Base-by-base conservation (phyloP, 2,888 invertebrate species). In the Meliscaeva auricollis region DNA sequence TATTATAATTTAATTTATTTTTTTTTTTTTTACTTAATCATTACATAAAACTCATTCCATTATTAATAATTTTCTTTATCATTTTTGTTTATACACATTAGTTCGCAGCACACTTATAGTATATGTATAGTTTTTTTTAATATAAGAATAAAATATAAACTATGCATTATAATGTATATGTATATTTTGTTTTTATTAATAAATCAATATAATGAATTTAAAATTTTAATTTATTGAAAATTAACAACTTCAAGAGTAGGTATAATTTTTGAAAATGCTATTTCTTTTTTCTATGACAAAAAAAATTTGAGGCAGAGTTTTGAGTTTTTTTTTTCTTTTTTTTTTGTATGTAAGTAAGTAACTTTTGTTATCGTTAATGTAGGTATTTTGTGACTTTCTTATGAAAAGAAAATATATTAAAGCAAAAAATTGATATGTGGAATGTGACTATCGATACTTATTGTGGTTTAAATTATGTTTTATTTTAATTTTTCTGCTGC, bases 391-490 rank as follows among this genome's bases (percentile, higher is more conserved):
- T 54, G 41, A 60, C 32, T 32, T 9, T 15, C 35, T n/a, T 46
- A 38, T 35, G 17, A 52, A 68, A 9, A 38, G 15, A 44, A 60
- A 54, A 32, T 62, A 35, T 54, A 38, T 35, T 6, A 15, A 38
- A 73, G 35, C 30, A 69, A 73, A 66, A 66, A 46, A 52, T 66
- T 84, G 84, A 84, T 84, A 75, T 79, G 84, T 84, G 84, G 84
- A 84, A 84, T 84, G 84, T 84, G 54, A 72, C 30, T 68, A 75
- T 72, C 35, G 70, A 84, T 75, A 70, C 75, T 75, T 58, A 20
- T 56, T 17, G 50, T 62, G 11, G 22, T 26, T 60, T 30, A n/a
- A 2, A 52, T 13, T 15, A n/a, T n/a, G n/a, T 26, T 76, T 69
- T n/a, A 38, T 9, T 52, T n/a, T n/a, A n/a, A 9, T 38, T 11